phyloP scores from a whole-genome alignment of 2,113 vertebrate genomes.

The Tachuris rubrigastra region DNA sequence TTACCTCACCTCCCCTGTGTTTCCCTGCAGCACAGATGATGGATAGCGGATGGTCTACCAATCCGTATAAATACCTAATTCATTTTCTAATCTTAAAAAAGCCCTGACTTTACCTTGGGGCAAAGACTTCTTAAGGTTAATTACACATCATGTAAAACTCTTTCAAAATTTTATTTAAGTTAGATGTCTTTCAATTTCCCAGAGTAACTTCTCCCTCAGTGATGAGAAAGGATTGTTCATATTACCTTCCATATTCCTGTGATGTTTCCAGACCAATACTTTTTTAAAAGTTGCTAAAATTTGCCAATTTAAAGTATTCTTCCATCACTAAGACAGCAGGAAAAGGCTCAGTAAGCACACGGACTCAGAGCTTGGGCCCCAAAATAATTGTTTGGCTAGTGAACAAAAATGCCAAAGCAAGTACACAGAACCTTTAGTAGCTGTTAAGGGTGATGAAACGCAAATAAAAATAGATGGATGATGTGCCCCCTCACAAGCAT shows the following conservation, averaged over 20 bases:
- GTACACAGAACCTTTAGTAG: background rate
- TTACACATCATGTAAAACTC: slow-evolving; percentile 46
- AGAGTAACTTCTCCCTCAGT: background rate
- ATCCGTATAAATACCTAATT: slow-evolving; percentile 28
- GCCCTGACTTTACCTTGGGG: slow-evolving; percentile 32
- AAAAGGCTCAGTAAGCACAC: background rate
- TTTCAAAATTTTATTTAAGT: slow-evolving; percentile 54
- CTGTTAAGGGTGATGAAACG: background rate
- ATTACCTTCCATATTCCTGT: background rate
- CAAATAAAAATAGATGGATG: slow-evolving; percentile 32
- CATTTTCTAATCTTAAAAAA: slow-evolving; percentile 55
- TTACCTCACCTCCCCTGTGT: background rate
- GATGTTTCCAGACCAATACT: background rate
- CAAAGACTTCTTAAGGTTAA: slow-evolving; percentile 65
- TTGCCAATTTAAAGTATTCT: background rate
- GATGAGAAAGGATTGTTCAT: background rate
- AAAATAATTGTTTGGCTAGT: background rate
- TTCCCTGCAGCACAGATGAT: slow-evolving; percentile 6
- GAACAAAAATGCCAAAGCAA: background rate
- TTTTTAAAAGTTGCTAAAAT: background rate
- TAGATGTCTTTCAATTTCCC: slow-evolving; percentile 32
- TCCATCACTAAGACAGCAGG: background rate
- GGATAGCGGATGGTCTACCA: background rate
- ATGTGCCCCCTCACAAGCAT: background rate
- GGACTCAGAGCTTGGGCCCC: background rate